A percentile compares a stretch with the other conserved stretches of the same genome.
phyloP scores from a whole-genome alignment of 2,888 invertebrate genomes.

The Abscondita cerata region DNA sequence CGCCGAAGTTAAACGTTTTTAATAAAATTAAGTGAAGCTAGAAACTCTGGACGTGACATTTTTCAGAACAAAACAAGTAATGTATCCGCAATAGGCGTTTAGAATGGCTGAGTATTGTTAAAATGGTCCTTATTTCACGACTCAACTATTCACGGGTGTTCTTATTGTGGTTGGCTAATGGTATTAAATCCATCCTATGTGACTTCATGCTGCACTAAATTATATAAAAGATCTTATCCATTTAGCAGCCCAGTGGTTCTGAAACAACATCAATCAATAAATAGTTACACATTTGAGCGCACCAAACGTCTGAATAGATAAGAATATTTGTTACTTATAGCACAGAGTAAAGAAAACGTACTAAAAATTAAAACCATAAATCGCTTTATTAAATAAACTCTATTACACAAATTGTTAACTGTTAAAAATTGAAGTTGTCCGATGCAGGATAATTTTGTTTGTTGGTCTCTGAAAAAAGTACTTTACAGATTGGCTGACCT shows the following conservation, averaged over 20 bases:
- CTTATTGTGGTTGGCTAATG: constrained; percentile 34
- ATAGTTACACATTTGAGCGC: no score
- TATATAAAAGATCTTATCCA: constrained; percentile 33
- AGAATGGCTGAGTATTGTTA: constrained; percentile 23
- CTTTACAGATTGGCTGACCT: constrained; percentile 42
- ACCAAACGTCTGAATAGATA: no score
- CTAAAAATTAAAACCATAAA: no score
- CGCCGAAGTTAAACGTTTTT: no score
- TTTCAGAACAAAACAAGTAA: neutral
- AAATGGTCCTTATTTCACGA: constrained; percentile 33
- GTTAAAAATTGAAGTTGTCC: no score
- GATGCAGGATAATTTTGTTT: no score
- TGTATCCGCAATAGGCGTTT: constrained; percentile 9
- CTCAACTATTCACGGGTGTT: constrained; percentile 24
- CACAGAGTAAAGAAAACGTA: no score
- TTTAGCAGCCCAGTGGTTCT: constrained; percentile 20
- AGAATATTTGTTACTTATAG: no score
- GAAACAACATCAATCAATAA: constrained; percentile 17
- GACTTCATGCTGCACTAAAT: constrained; percentile 36
- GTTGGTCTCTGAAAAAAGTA: constrained; percentile 33
- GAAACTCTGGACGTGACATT: no score
- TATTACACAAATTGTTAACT: no score
- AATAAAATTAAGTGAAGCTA: no score
- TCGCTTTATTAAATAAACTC: no score
- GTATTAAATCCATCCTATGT: constrained; percentile 34